A percentile compares a stretch with the other conserved stretches of the same genome.
phyloP scores from a whole-genome alignment of 2,888 invertebrate species.

The Drosophila mimetica region DNA sequence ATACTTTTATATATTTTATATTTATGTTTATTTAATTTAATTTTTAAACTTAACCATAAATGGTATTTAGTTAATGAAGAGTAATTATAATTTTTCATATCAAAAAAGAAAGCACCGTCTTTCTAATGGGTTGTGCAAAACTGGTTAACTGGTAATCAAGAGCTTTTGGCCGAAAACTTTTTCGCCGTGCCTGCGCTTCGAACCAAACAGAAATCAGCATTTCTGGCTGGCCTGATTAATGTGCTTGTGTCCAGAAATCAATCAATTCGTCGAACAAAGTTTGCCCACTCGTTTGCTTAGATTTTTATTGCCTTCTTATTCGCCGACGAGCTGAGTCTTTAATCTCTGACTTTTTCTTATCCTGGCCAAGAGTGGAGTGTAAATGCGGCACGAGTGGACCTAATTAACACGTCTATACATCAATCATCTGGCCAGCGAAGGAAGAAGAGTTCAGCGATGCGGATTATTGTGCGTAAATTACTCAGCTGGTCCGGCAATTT shows the following conservation, averaged over 20 bases:
- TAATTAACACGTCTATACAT: constrained; percentile 81
- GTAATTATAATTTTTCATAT: neutral
- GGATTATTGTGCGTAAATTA: constrained; percentile 81
- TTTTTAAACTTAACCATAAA: too few species aligned
- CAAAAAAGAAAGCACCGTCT: neutral
- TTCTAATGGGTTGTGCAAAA: constrained; percentile 58
- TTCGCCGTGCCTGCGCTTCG: constrained; percentile 48
- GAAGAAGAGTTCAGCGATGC: constrained; percentile 75
- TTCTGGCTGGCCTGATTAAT: constrained; percentile 69
- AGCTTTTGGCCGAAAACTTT: constrained; percentile 45
- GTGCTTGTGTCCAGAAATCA: constrained; percentile 70
- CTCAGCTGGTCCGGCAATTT: constrained; percentile 56
- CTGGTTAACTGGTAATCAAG: constrained; percentile 70
- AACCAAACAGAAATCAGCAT: constrained; percentile 71
- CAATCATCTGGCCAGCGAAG: constrained; percentile 68
- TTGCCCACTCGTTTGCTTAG: constrained; percentile 47
- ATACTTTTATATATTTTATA: too few species aligned
- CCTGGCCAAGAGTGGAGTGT: constrained; percentile 20
- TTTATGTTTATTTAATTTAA: too few species aligned
- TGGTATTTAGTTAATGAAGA: neutral
- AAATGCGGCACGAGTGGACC: constrained; percentile 69
- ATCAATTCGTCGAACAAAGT: constrained; percentile 68
- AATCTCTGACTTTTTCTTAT: constrained; percentile 31
- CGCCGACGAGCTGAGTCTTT: constrained; percentile 12
- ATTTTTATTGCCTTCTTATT: constrained; percentile 41